These are phyloP conservation scores for Myripristis murdjan DNA, from an alignment of 2,797 vertebrate genomes.

Conservation along the genomic window DNA sequence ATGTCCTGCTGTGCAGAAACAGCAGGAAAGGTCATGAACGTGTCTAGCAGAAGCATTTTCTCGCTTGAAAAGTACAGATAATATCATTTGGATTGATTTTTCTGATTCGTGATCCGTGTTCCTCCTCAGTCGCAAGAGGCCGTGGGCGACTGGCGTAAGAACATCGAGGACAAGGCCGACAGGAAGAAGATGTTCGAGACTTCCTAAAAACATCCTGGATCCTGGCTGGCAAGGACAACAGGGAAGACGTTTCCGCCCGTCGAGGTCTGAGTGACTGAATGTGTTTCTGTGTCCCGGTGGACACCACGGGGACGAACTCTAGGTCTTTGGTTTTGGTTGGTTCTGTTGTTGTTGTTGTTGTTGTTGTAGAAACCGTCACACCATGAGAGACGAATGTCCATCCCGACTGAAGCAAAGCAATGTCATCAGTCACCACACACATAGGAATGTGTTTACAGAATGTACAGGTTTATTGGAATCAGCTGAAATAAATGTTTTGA, in stretches of 20 bases:
- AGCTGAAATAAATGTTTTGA: conserved; percentile 73
- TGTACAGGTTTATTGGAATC: conserved; percentile 60
- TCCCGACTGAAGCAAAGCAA: conserved; percentile 24
- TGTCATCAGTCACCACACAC: background rate
- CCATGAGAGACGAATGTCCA: conserved; percentile 11
- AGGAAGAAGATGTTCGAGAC: conserved; percentile 99
- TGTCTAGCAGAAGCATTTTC: too few relatives aligned
- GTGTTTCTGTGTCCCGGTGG: conserved; percentile 32
- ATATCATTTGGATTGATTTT: background rate
- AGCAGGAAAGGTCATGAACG: too few relatives aligned
- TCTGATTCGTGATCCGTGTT: background rate
- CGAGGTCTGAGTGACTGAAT: conserved; percentile 54
- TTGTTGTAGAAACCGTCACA: conserved; percentile 22
- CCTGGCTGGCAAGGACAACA: background rate
- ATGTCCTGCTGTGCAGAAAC: too few relatives aligned
- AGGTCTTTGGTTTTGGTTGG: conserved; percentile 7
- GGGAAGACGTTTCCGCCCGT: conserved; percentile 4
- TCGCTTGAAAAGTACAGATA: too few relatives aligned
- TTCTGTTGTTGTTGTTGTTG: conserved; percentile 33
- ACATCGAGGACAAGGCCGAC: conserved; percentile 96
- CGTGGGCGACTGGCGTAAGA: conserved; percentile 97
- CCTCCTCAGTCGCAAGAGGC: conserved; percentile 86
- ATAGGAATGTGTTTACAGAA: conserved; percentile 26
- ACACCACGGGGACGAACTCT: conserved; percentile 13
- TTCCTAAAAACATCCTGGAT: conserved; percentile 76